Percentiles rank a stretch among this genome's conserved stretches.
Evolutionary conservation across 2,797 vertebrate genomes (phyloP).

Genomic region (Crenuchus spilurus): DNA sequence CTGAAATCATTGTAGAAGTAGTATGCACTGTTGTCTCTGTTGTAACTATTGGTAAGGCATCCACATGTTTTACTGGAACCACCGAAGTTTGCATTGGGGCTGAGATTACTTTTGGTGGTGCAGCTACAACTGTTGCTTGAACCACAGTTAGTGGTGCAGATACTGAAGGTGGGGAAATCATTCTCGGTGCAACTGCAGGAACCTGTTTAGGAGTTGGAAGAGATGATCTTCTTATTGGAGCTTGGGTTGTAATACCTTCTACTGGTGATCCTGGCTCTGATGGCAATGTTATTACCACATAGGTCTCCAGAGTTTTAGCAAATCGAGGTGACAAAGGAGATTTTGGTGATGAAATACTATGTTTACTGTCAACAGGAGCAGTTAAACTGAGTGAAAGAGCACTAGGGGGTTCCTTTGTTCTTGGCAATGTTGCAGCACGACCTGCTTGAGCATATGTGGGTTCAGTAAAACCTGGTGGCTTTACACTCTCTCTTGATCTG

Average conservation of each 20-base stretch:
- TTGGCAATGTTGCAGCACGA: constrained; percentile 80
- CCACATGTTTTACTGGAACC: constrained; percentile 4
- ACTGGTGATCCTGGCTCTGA: constrained; percentile 91
- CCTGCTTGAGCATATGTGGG: constrained; percentile 70
- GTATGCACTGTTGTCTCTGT: not conserved
- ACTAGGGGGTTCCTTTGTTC: constrained; percentile 82
- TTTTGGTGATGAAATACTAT: constrained; percentile 85
- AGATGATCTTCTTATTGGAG: constrained; percentile 56
- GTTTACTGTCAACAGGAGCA: constrained; percentile 83
- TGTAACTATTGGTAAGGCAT: not conserved
- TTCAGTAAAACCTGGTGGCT: constrained; percentile 75
- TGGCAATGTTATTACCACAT: constrained; percentile 96
- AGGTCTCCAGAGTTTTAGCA: constrained; percentile 90
- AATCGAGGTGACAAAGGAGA: constrained; percentile 92
- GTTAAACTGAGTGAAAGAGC: constrained; percentile 88
- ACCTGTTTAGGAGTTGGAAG: constrained; percentile 51
- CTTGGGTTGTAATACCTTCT: constrained; percentile 55
- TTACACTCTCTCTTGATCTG: constrained; percentile 82
- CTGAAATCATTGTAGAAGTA: not conserved
- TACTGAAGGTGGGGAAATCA: constrained; percentile 21
- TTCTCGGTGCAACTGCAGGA: constrained; percentile 20
- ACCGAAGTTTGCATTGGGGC: constrained; percentile 2
- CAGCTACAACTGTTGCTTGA: constrained; percentile 23
- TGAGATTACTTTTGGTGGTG: constrained; percentile 26
- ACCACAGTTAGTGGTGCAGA: constrained; percentile 26